Base-by-base conservation (phyloP, 2,797 vertebrate species). In the Crax fasciolata region DNA sequence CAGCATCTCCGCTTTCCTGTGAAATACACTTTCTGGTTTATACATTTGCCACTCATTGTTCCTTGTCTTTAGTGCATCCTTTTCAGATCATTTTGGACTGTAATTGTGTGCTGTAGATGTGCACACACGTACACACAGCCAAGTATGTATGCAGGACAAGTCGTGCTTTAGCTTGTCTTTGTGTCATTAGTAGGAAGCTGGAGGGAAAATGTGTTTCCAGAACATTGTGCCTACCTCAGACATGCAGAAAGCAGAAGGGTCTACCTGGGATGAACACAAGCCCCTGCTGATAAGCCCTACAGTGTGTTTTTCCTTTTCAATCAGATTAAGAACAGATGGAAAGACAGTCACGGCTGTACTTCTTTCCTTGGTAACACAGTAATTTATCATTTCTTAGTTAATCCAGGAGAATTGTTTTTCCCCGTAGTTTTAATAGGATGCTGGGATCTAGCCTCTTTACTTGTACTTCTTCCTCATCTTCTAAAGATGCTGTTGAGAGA, bases 1-100 rank as follows among this genome's bases (percentile, higher is more conserved):
- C 87, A 95, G 66, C 77, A 32, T 93, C 57, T 43, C 39, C 76
- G 30, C 94, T 97, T 96, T 68, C 87, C 55, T 25, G 13, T 41
- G 48, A 94, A 72, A 48, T 77, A 55, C n/a, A 79, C 62, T 70
- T 96, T 91, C 59, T 68, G 73, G 78, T 89, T 82, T 51, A 93
- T 86, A 94, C 18, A 76, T 55, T 72, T 74, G 24, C 18, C 65
- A 10, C 92, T 90, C 58, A 70, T 30, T 6, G 54, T 84, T 95
- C 72, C 28, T 89, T 88, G 11, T 27, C 55, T 62, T 80, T 16
- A 57, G 9, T 18, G 9, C 6, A 39, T 11, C 9, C 4, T 52
- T 89, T 89, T 35, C 2, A 2, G 38, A 41, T 12, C 13, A 28
- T 17, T 62, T 81, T 5, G 2, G 48, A 58, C 32, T n/a, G 18